phyloP scores from a whole-genome alignment of 2,113 vertebrate genomes.

The Stomatorhinus ivindoensis region DNA sequence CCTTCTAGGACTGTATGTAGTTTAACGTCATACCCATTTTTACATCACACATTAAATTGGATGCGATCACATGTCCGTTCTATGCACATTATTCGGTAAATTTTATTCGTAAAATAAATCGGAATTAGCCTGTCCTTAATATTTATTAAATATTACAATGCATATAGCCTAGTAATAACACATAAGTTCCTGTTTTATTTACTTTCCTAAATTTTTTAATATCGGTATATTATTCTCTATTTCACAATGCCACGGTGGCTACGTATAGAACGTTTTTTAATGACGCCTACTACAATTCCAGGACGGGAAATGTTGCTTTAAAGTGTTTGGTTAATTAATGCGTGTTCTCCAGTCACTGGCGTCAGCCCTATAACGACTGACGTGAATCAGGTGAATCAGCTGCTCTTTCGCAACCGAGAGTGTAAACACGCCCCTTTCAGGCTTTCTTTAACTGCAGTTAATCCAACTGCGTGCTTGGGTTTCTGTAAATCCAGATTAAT shows the following conservation, averaged over 20 bases:
- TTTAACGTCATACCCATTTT: too few species aligned
- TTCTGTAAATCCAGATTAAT: neutral
- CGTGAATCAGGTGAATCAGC: slow-evolving; percentile 29
- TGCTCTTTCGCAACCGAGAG: slow-evolving; percentile 43
- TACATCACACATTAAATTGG: neutral
- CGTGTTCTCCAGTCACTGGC: neutral
- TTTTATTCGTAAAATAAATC: neutral
- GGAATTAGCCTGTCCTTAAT: neutral
- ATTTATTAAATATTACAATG: neutral
- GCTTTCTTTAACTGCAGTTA: neutral
- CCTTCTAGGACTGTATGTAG: too few species aligned
- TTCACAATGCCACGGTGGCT: neutral
- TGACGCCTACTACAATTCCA: neutral
- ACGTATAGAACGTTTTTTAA: neutral
- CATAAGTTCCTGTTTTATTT: neutral
- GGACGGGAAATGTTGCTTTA: neutral
- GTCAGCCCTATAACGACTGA: neutral
- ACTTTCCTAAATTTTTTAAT: neutral
- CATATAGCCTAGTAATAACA: neutral
- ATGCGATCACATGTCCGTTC: neutral
- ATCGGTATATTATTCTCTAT: neutral
- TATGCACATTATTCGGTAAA: neutral
- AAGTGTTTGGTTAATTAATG: neutral
- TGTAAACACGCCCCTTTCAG: neutral
- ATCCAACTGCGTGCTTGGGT: neutral